Evolutionary conservation across 2,888 invertebrate species (phyloP).

Genomic region (Cantharis lateralis): DNA sequence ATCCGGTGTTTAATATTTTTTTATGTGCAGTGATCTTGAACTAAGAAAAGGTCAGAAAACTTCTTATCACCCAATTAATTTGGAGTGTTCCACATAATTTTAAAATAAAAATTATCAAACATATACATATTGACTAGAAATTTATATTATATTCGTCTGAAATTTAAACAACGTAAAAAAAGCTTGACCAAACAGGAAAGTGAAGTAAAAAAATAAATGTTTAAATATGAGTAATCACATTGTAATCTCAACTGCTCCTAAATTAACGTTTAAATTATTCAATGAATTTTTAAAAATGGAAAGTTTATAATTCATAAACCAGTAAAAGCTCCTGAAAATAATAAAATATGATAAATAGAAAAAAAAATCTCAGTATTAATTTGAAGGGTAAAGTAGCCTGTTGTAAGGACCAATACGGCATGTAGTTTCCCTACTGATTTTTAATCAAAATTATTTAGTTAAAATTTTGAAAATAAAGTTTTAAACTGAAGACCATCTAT

Average conservation of each 20-base stretch:
- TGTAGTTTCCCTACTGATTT: too few species aligned
- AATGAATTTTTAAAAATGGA: neutral
- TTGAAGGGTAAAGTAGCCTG: too few species aligned
- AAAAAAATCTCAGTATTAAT: too few species aligned
- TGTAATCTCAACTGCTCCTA: neutral
- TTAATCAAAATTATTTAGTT: too few species aligned
- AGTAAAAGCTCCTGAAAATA: too few species aligned
- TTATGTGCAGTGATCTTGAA: conserved; percentile 1
- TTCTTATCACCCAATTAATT: conserved; percentile 2
- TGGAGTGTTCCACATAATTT: neutral
- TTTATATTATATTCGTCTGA: neutral
- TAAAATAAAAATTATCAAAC: neutral
- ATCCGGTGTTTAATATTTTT: conserved; percentile 2
- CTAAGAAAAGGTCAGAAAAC: neutral
- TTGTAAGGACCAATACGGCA: too few species aligned
- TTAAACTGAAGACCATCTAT: too few species aligned
- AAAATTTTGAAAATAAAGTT: too few species aligned
- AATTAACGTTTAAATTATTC: neutral
- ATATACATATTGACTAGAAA: neutral
- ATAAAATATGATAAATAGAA: too few species aligned
- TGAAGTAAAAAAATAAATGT: neutral
- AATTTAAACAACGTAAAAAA: neutral
- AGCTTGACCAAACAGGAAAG: neutral
- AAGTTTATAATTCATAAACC: too few species aligned
- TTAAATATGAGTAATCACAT: neutral